These are phyloP conservation scores for Shinisaurus crocodilurus DNA, from an alignment of 2,113 vertebrate genomes.

Conservation along the genomic window DNA sequence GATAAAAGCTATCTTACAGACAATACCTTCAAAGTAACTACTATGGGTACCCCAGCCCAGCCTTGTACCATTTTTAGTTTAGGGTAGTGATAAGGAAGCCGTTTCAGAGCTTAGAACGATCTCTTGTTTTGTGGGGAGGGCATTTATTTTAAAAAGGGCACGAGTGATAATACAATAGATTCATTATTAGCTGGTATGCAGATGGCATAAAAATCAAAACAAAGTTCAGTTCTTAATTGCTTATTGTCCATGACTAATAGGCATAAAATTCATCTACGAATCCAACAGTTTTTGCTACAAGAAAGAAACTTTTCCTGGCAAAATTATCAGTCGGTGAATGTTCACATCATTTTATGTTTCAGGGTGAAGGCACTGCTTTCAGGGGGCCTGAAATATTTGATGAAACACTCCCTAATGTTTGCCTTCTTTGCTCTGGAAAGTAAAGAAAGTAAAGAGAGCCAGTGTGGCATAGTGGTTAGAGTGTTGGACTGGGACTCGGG, in stretches of 20 bases:
- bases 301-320: neutral
- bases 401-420: neutral
- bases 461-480: no score
- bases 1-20: neutral
- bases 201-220: neutral
- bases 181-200: neutral
- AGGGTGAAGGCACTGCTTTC: neutral
- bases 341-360: neutral
- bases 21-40: neutral
- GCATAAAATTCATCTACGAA: neutral
- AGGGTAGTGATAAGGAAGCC: neutral
- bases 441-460: no score
- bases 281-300: neutral
- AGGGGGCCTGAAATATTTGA: neutral
- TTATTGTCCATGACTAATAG: neutral
- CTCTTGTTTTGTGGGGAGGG: neutral
- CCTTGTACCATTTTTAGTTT: neutral
- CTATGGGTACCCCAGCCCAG: neutral
- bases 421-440: no score
- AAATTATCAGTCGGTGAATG: neutral
- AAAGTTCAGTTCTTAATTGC: accelerated
- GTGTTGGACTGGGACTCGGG: no score
- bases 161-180: neutral
- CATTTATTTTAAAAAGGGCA: neutral
- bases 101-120: neutral